Evolutionary conservation across 2,797 vertebrate species (phyloP).

Genomic region (Sebastes elongatus): DNA sequence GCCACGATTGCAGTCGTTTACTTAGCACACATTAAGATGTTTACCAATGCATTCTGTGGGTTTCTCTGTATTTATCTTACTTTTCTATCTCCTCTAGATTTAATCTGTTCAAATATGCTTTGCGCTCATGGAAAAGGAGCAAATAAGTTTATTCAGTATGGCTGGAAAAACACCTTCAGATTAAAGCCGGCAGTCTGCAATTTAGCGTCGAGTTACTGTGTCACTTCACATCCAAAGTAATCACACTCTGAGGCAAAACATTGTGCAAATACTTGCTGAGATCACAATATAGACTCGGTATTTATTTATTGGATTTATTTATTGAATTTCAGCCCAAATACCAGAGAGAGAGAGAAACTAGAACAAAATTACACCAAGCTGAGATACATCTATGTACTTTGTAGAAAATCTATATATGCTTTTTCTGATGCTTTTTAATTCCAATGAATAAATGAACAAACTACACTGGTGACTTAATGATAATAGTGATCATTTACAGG

Average conservation of each 20-base stretch:
- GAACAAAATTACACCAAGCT: not conserved
- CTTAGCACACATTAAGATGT: not conserved
- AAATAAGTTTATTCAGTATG: conserved; percentile 1
- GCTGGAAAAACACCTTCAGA: conserved; percentile 16
- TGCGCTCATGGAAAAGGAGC: not conserved
- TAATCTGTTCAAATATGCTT: conserved; percentile 10
- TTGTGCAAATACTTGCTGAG: conserved; percentile 20
- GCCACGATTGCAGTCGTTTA: not conserved
- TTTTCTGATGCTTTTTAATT: not conserved
- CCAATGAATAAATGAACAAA: not conserved
- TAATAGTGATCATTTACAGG: not conserved
- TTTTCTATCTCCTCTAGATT: not conserved
- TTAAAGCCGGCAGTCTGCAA: conserved; percentile 29
- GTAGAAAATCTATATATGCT: not conserved
- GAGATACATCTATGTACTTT: not conserved
- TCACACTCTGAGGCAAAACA: conserved; percentile 11
- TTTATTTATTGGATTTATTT: conserved; percentile 5
- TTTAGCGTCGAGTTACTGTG: conserved; percentile 30
- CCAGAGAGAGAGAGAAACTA: not conserved
- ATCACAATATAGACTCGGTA: not conserved
- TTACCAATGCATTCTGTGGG: not conserved
- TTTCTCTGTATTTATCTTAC: not conserved
- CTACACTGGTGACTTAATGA: not conserved
- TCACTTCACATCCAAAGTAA: conserved; percentile 27
- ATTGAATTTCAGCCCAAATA: not conserved